phyloP scores from a whole-genome alignment of 2,797 vertebrate genomes.

The Lepilemur septentrionalis region DNA sequence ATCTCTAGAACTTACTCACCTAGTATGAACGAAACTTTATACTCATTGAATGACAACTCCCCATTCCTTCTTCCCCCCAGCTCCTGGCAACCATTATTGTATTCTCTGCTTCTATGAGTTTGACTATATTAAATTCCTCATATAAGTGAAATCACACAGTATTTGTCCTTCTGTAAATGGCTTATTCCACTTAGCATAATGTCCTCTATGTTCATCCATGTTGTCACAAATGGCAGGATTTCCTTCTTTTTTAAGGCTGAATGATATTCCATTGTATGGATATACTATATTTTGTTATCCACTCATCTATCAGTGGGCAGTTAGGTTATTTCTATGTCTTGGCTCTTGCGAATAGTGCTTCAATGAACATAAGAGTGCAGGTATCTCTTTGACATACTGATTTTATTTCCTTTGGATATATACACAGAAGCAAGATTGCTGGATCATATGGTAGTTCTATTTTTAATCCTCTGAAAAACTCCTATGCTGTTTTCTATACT shows the following conservation, averaged over 20 bases:
- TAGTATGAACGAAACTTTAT: neutral
- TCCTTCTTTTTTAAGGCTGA: neutral
- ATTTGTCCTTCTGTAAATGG: neutral
- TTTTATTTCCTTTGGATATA: neutral
- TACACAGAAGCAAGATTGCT: neutral
- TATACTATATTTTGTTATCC: neutral
- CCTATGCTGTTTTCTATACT: neutral
- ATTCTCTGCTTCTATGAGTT: neutral
- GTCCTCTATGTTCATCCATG: neutral
- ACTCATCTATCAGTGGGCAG: neutral
- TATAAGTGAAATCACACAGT: neutral
- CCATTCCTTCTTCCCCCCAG: neutral
- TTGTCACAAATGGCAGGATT: neutral
- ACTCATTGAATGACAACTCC: neutral
- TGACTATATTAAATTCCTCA: neutral
- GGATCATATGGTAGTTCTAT: neutral
- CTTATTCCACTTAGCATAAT: neutral
- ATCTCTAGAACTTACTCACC: neutral
- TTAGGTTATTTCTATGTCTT: neutral
- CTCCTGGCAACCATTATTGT: neutral
- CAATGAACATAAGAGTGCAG: neutral
- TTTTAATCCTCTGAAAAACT: neutral
- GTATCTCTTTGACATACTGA: neutral
- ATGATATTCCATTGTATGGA: neutral
- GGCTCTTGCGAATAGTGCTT: neutral